A percentile compares a stretch with the other conserved stretches of the same genome.
Evolutionary conservation across 2,113 vertebrate species (phyloP).

Genomic region (Chaetops frenatus): DNA sequence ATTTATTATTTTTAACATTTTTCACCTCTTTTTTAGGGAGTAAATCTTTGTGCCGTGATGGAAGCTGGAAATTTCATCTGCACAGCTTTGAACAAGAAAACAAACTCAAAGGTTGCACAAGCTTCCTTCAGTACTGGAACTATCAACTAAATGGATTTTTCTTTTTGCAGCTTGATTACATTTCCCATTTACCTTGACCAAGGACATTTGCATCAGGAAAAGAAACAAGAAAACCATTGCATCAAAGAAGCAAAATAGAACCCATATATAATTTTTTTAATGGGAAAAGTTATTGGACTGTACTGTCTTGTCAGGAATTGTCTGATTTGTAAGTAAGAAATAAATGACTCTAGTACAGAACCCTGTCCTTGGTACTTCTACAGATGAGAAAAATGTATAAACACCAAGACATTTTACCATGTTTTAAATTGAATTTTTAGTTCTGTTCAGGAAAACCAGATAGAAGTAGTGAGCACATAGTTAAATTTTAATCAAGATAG

Average conservation of each 20-base stretch:
- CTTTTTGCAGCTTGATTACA: neutral
- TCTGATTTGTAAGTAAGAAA: neutral
- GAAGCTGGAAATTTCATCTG: slow-evolving; percentile 92
- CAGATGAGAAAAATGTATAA: neutral
- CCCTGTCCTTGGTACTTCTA: neutral
- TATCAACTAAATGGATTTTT: neutral
- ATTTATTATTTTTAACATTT: neutral
- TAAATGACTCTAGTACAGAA: neutral
- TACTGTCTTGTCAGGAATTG: neutral
- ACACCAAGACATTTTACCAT: neutral
- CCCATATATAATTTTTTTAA: neutral
- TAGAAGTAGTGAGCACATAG: neutral
- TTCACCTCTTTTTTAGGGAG: slow-evolving; percentile 74
- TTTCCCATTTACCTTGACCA: neutral
- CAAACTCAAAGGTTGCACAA: slow-evolving; percentile 90
- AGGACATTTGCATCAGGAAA: neutral
- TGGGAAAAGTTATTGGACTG: neutral
- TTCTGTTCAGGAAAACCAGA: neutral
- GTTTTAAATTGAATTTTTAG: slow-evolving; percentile 10
- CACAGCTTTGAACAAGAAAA: slow-evolving; percentile 80
- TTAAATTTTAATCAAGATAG: slow-evolving; percentile 42
- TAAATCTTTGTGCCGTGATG: slow-evolving; percentile 84
- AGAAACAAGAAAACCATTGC: neutral
- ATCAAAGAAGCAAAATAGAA: neutral
- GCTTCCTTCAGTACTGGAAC: slow-evolving; percentile 67